Evolutionary conservation across 2,797 vertebrate species (phyloP).

Genomic region (Ceryle rudis): DNA sequence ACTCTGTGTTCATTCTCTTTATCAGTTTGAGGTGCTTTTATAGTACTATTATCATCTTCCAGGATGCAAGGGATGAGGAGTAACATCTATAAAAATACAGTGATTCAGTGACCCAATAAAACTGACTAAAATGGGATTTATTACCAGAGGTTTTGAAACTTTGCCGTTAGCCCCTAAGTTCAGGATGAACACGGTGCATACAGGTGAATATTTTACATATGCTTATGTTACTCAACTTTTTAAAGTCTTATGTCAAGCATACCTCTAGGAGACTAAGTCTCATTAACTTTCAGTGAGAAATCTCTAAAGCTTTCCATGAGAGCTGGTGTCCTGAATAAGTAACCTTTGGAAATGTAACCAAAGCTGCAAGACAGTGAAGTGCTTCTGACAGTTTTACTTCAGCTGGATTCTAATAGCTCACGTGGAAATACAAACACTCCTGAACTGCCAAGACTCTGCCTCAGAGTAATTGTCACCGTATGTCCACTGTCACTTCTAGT

Average conservation of each 20-base stretch:
- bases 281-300: background rate
- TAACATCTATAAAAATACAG: background rate
- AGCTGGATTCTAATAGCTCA: background rate
- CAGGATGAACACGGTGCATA: accelerated
- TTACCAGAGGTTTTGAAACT: background rate
- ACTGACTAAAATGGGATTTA: background rate
- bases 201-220: background rate
- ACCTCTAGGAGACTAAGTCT: background rate
- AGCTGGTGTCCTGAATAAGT: background rate
- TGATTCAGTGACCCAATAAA: background rate
- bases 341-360: background rate
- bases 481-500: background rate
- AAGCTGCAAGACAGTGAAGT: background rate
- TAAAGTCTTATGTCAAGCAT: background rate
- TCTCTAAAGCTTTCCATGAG: background rate
- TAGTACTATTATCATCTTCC: background rate
- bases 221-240: background rate
- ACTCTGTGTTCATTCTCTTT: background rate
- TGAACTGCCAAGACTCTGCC: background rate
- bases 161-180: background rate
- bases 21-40: background rate
- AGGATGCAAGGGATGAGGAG: background rate
- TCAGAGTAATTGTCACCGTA: background rate
- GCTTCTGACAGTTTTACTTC: background rate
- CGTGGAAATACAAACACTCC: background rate